phyloP scores from a whole-genome alignment of 2,797 vertebrate species.

The Clamator glandarius region DNA sequence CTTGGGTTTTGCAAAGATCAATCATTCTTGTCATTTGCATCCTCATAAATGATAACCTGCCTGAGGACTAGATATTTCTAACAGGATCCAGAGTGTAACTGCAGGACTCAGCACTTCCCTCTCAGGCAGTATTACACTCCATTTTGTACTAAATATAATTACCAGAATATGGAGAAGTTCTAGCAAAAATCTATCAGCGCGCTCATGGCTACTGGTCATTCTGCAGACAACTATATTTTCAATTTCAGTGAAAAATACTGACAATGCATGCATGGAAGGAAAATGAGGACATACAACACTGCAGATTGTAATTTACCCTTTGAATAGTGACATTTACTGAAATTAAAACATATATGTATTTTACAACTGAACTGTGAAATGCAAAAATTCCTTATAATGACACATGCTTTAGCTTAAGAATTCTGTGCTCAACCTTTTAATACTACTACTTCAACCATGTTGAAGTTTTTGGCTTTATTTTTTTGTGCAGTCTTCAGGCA shows the following conservation, averaged over 20 bases:
- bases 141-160: background rate
- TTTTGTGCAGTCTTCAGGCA: background rate
- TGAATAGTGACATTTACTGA: too few relatives aligned
- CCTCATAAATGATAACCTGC: background rate
- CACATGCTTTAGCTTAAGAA: background rate
- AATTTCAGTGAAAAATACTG: background rate
- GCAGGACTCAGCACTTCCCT: background rate
- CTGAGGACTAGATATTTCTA: background rate
- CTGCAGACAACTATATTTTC: background rate
- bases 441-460: background rate
- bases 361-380: background rate
- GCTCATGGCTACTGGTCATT: rapidly evolving
- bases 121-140: background rate
- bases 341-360: background rate
- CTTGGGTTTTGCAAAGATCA: background rate
- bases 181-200: background rate
- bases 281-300: rapidly evolving
- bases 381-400: background rate
- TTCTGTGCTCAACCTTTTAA: rapidly evolving
- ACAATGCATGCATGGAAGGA: background rate
- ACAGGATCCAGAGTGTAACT: background rate
- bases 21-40: background rate
- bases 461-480: background rate
- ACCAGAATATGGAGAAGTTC: background rate
- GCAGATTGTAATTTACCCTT: background rate